A percentile compares a stretch with the other conserved stretches of the same genome.
phyloP scores from a whole-genome alignment of 2,797 vertebrate genomes.

The Petrocephalus sullivani region DNA sequence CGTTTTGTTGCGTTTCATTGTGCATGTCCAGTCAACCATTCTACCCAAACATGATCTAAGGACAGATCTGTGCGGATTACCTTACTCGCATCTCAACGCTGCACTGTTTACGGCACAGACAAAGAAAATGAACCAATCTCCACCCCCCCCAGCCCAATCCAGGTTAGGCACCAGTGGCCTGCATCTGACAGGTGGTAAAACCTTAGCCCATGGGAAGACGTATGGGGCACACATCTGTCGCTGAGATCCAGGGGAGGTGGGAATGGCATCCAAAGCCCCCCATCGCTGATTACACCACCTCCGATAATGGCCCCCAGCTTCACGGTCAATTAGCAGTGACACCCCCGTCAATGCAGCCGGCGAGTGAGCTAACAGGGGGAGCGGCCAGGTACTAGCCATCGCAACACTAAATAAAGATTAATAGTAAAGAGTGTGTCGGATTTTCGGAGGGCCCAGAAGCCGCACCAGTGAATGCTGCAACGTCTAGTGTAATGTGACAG shows the following conservation, averaged over 20 bases:
- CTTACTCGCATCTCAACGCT: not conserved
- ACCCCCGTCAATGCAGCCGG: conserved; percentile 13
- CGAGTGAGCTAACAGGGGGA: not conserved
- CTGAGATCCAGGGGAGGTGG: conserved; percentile 52
- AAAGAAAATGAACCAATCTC: conserved; percentile 1
- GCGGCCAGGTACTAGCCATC: not conserved
- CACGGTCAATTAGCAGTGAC: conserved; percentile 56
- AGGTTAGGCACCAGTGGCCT: conserved; percentile 27
- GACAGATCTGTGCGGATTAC: not conserved
- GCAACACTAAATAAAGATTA: not conserved
- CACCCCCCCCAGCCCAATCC: conserved; percentile 39
- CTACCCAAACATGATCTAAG: not conserved
- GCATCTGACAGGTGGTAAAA: conserved; percentile 22
- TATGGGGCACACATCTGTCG: conserved; percentile 52
- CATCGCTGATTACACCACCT: conserved; percentile 70
- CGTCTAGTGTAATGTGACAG: conserved; percentile 16
- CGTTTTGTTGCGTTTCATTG: not conserved
- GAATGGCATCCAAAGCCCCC: conserved; percentile 62
- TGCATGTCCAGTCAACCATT: not conserved
- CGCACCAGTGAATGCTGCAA: not conserved
- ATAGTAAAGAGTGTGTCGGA: conserved; percentile 3
- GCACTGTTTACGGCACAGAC: not conserved
- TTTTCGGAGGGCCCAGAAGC: not conserved
- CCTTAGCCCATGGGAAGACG: not conserved
- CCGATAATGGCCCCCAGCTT: conserved; percentile 55